These are phyloP conservation scores for Pteria penguin DNA, from an alignment of 2,888 invertebrate species.

Conservation along the genomic window DNA sequence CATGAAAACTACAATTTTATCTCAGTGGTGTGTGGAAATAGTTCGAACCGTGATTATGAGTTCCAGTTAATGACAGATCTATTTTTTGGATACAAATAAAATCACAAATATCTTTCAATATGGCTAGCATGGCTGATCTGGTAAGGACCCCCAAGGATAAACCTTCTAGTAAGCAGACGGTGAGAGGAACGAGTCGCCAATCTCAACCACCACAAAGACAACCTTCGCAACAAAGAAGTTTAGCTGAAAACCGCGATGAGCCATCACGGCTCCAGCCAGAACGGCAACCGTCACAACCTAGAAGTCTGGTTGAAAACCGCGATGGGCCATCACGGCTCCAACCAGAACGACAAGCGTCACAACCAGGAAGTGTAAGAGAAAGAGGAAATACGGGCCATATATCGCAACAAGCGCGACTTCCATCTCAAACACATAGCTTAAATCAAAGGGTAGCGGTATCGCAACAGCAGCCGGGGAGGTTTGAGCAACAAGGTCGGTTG, in stretches of 20 bases:
- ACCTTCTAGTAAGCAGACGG: not conserved
- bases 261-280: no score
- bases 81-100: no score
- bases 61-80: no score
- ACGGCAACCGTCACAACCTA: slow-evolving; percentile 13
- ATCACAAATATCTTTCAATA: no score
- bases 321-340: slow-evolving; percentile 48
- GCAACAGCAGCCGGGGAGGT: not conserved
- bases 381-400: not conserved
- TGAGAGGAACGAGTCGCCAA: not conserved
- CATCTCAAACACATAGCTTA: not conserved
- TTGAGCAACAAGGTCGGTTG: not conserved
- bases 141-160: not conserved
- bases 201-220: no score
- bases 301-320: slow-evolving; percentile 44
- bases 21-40: no score
- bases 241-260: no score
- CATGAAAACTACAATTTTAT: no score
- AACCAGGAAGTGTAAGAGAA: not conserved
- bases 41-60: no score
- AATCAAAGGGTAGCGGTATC: not conserved
- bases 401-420: not conserved
- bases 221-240: not conserved
- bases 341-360: slow-evolving; percentile 39
- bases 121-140: not conserved